phyloP scores from a whole-genome alignment of 2,113 vertebrate genomes.

The Solea solea region DNA sequence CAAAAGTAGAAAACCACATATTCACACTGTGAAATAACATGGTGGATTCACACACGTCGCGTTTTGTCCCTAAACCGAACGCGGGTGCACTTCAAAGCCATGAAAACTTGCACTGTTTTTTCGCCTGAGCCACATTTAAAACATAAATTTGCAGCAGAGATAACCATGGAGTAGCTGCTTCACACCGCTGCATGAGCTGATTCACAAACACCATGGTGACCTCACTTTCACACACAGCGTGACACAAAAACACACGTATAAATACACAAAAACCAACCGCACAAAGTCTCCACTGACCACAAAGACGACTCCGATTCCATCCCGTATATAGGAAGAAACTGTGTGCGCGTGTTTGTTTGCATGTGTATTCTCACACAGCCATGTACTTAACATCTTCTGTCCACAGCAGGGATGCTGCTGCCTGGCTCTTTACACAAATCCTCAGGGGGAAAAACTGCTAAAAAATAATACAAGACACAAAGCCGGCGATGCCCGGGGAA shows the following conservation, averaged over 20 bases:
- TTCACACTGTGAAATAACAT: slow-evolving; percentile 26
- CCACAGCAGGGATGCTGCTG: slow-evolving; percentile 40
- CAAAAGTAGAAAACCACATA: slow-evolving; percentile 17
- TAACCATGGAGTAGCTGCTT: slow-evolving; percentile 65
- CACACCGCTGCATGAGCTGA: slow-evolving; percentile 54
- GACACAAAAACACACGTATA: slow-evolving; percentile 27
- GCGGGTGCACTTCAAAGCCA: slow-evolving; percentile 40
- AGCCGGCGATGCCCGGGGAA: slow-evolving; percentile 21
- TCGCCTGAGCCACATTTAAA: slow-evolving; percentile 68
- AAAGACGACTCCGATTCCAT: slow-evolving; percentile 1
- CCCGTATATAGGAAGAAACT: slow-evolving; percentile 5
- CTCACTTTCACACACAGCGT: slow-evolving; percentile 14
- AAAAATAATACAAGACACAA: slow-evolving; percentile 55
- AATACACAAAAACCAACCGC: slow-evolving; percentile 11
- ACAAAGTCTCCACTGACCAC: slow-evolving; percentile 23
- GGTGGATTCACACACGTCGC: slow-evolving; percentile 19
- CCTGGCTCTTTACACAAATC: slow-evolving; percentile 35
- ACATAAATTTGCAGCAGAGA: slow-evolving; percentile 52
- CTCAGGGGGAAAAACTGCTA: slow-evolving; percentile 40
- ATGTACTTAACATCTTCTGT: slow-evolving; percentile 45
- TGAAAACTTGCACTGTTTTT: slow-evolving; percentile 65
- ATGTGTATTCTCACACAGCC: slow-evolving; percentile 37
- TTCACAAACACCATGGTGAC: slow-evolving; percentile 21
- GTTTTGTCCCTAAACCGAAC: slow-evolving; percentile 52
- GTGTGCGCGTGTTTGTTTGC: slow-evolving; percentile 11